Evolutionary conservation across 1,140 invertebrate species (phyloP).

Genomic region (Tyrophagus putrescentiae): DNA sequence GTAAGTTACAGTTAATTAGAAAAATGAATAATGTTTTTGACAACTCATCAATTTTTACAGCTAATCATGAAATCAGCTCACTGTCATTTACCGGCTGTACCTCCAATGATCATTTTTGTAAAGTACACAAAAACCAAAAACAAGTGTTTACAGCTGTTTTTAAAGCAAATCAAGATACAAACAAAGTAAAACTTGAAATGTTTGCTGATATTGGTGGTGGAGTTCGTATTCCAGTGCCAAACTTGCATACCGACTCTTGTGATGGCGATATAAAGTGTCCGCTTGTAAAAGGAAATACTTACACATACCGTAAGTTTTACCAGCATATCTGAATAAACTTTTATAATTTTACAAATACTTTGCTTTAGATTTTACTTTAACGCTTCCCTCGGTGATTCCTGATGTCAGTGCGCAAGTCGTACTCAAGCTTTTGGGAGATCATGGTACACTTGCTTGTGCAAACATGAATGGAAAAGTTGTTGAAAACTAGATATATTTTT

Average conservation of each 20-base stretch:
- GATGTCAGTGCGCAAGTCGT: background rate
- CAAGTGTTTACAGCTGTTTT: background rate
- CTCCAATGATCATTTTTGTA: background rate
- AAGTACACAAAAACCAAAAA: slow-evolving; percentile 5
- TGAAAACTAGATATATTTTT: background rate
- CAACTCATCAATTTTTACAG: slow-evolving; percentile 17
- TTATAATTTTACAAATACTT: too few species aligned
- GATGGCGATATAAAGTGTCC: slow-evolving; percentile 13
- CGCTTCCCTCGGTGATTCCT: background rate
- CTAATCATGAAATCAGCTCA: background rate
- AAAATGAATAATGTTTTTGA: too few species aligned
- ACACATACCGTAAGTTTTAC: too few species aligned
- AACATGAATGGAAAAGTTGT: background rate
- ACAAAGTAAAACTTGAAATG: background rate
- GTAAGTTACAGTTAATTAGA: slow-evolving; percentile 3
- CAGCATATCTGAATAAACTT: too few species aligned
- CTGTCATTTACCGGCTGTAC: slow-evolving; percentile 1
- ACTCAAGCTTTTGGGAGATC: background rate
- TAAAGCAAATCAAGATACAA: slow-evolving; percentile 2
- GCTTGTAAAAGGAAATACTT: slow-evolving; percentile 1
- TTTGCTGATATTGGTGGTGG: background rate
- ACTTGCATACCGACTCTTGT: slow-evolving; percentile 1
- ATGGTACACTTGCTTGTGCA: background rate
- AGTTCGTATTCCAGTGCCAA: slow-evolving; percentile 11
- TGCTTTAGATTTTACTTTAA: slow-evolving; percentile 1